Percentiles rank a stretch among this genome's conserved stretches.
Evolutionary conservation across 53 echinoderm and acorn worm genomes (phyloP).

Genomic region (Zoroaster sp.): DNA sequence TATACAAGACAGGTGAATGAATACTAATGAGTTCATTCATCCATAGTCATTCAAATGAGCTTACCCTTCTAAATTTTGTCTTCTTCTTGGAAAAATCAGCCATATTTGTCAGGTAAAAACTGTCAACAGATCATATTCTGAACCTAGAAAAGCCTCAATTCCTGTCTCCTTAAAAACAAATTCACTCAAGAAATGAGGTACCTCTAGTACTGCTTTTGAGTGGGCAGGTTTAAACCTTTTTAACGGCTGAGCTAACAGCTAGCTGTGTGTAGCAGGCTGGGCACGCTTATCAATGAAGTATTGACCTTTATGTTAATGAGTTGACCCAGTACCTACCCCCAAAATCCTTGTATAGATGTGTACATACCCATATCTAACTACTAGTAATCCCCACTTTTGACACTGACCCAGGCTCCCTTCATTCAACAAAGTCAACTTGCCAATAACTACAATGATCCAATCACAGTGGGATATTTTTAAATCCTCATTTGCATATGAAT

Average conservation of each 20-base stretch:
- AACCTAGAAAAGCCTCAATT: neutral
- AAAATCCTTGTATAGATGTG: neutral
- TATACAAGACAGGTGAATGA: neutral
- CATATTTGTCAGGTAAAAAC: neutral
- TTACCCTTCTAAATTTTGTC: conserved; percentile 44
- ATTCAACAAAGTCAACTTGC: conserved; percentile 27
- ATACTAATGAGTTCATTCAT: neutral
- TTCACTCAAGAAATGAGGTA: neutral
- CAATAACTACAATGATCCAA: conserved; percentile 31
- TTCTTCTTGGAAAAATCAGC: conserved; percentile 34
- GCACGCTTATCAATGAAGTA: conserved; percentile 51
- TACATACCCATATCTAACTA: neutral
- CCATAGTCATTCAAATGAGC: neutral
- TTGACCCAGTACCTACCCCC: neutral
- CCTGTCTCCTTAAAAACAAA: neutral
- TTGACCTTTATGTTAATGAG: conserved; percentile 51
- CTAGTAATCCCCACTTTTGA: neutral
- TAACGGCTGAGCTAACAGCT: conserved; percentile 13
- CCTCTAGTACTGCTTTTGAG: neutral
- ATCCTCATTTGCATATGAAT: conserved; percentile 31
- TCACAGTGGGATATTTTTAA: conserved; percentile 38
- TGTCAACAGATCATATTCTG: neutral
- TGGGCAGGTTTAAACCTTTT: conserved; percentile 9
- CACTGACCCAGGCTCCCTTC: conserved; percentile 1
- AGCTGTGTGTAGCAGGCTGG: conserved; percentile 3